A percentile compares a stretch with the other conserved stretches of the same genome.
These are phyloP conservation scores for Psittacara wagleri DNA, from an alignment of 2,113 vertebrate genomes.

Conservation along the genomic window DNA sequence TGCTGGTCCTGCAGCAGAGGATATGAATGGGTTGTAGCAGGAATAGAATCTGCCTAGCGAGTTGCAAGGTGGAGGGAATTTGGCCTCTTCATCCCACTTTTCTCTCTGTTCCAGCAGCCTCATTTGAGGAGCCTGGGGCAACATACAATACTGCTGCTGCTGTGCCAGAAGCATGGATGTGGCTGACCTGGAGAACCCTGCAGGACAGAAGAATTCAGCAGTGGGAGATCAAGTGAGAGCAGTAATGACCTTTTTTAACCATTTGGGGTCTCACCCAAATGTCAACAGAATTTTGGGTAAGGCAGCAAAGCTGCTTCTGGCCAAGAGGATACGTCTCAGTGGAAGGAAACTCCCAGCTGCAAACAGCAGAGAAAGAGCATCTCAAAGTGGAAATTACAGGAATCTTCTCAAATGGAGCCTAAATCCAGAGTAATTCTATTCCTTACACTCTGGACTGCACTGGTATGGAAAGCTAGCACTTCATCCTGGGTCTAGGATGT, in stretches of 20 bases:
- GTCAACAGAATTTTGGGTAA: background rate
- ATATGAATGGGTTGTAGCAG: background rate
- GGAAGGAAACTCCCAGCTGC: background rate
- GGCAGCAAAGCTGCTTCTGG: background rate
- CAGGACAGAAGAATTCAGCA: constrained; percentile 6
- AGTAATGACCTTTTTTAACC: background rate
- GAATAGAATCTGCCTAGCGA: background rate
- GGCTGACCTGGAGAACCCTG: background rate
- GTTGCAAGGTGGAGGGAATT: background rate
- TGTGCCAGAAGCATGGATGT: background rate
- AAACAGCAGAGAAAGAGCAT: background rate
- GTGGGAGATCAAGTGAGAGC: background rate
- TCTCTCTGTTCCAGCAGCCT: constrained; percentile 10
- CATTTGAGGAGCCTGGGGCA: background rate
- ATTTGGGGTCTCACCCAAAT: background rate
- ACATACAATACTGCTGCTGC: background rate
- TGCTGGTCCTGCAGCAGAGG: background rate
- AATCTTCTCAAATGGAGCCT: background rate
- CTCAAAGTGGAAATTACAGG: background rate
- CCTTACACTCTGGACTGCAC: background rate
- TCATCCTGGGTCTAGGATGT: background rate
- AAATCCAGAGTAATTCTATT: background rate
- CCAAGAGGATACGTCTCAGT: background rate
- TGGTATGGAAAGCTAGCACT: background rate
- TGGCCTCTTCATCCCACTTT: constrained; percentile 21